Base-by-base conservation (phyloP, 2,113 vertebrate species). In the Canis aureus region DNA sequence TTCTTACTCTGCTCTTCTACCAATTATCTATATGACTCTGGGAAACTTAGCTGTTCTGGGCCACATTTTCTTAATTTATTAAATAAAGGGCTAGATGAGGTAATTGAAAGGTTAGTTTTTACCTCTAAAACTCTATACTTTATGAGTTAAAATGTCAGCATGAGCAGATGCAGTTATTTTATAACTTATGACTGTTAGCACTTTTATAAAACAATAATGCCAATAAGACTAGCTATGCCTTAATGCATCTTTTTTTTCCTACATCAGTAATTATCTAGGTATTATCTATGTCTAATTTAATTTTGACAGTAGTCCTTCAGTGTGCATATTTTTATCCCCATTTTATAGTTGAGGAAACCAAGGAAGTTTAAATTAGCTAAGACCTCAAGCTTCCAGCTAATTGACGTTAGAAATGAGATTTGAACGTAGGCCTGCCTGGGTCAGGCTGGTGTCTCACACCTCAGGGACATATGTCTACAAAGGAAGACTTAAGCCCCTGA, bases 81-180 rank as follows among this genome's bases (percentile, higher is more conserved):
- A 96, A 92, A 79, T 89, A 60, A 85, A 91, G 62, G 29, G 19
- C 89, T 43, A 92, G 79, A 51, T 80, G 60, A 93, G 67, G 12
- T 78, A 95, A 85, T 22, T 96, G 53, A 91, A 96, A 97, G n/a
- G 10, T 71, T 84, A 97, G 38, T 13, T 69, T 92, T 96, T 29
- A 86, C 12, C 38, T 93, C 17, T 95, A 82, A 53, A 88, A 91
- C 49, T 29, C 16, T 89, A n/a, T 53, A 10, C 9, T 86, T 94
- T 49, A 67, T 91, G 59, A 79, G 9, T 67, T 82, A 93, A 91
- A 97, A 89, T 71, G 17, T 96, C 78, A 92, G 49, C 3, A 20
- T 67, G 55, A 93, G 57, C 25, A 95, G 93, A 64, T 91, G 11
- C 12, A 82, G 23, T 93, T 93, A 85, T 93, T 88, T 95, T 88